phyloP scores from a whole-genome alignment of 2,113 vertebrate genomes.

The Pipra filicauda region DNA sequence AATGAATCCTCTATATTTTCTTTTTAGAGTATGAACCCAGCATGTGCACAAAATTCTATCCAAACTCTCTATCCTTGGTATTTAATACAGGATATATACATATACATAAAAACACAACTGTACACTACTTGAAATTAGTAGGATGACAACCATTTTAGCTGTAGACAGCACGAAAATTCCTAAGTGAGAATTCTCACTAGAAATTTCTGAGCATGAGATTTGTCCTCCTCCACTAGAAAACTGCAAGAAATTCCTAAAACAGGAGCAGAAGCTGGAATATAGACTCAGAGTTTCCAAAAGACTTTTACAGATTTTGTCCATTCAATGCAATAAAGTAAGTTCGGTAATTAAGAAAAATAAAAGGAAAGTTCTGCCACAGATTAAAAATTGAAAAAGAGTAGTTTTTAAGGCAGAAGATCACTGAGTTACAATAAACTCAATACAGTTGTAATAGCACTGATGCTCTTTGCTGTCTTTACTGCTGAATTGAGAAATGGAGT shows the following conservation, averaged over 20 bases:
- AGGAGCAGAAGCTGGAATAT: background rate
- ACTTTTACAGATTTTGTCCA: background rate
- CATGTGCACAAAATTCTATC: background rate
- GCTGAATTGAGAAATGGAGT: background rate
- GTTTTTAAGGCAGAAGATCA: background rate
- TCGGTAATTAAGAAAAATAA: background rate
- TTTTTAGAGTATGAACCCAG: background rate
- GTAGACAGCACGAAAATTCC: background rate
- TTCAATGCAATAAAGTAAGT: background rate
- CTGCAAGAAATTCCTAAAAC: background rate
- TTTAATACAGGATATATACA: background rate
- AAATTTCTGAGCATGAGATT: background rate
- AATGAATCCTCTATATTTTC: background rate
- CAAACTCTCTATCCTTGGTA: background rate
- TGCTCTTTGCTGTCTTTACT: background rate
- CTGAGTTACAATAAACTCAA: background rate
- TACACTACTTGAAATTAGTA: background rate
- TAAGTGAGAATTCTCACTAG: background rate
- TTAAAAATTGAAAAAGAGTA: constrained; percentile 5
- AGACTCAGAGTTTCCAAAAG: background rate
- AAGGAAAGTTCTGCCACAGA: background rate
- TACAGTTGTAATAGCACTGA: background rate
- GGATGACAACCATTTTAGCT: background rate
- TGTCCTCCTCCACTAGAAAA: background rate
- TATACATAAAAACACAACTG: background rate